Evolutionary conservation across 2,113 vertebrate genomes (phyloP), one percentile per base, ranked within the genome.

Genomic region (Tragelaphus strepsiceros): DNA sequence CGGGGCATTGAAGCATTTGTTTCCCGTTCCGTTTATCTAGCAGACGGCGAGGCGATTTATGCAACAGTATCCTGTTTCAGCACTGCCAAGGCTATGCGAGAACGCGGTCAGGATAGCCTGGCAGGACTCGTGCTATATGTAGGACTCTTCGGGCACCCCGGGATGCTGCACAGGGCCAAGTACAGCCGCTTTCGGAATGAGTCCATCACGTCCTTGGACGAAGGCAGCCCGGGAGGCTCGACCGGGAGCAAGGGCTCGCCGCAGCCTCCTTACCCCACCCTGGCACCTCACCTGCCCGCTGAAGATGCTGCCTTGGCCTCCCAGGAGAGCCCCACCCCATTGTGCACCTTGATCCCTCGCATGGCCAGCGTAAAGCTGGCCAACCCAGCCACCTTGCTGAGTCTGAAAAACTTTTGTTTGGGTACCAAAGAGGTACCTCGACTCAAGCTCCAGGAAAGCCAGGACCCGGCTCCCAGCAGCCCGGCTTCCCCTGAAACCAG

Each of bases 91-190:
- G 99, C 99, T 99, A 99, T 99, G 99, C 99, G 99, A 99, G 99
- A 99, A 97, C 98, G 98, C 98, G 97, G 94, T 97, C 98, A 97
- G 97, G 98, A 98, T 91, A 98, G 97, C 97, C 98, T 98, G 96
- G 97, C 98, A 97, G 99, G 99, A 98, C 99, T 99, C 94, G 56
- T 98, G 98, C 98, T 99, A 96, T 98, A 98, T 98, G 99, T 99
- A 98, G 99, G 98, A 98, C 98, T 99, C 77, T 98, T 99, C 90
- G 98, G 98, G 98, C 98, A 99, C 96, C 97, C 98, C 98, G 99
- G 99, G 97, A 99, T 99, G 99, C 99, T 99, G 99, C 99, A 99
- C 98, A 99, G 99, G 97, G 99, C 99, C 94, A 99, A 99, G 98
- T 99, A 99, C 99, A 99, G 99, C 97, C 99, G 99, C 78, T 99